Base-by-base conservation (phyloP, 2,888 invertebrate genomes). In the Rotaria macrura region DNA sequence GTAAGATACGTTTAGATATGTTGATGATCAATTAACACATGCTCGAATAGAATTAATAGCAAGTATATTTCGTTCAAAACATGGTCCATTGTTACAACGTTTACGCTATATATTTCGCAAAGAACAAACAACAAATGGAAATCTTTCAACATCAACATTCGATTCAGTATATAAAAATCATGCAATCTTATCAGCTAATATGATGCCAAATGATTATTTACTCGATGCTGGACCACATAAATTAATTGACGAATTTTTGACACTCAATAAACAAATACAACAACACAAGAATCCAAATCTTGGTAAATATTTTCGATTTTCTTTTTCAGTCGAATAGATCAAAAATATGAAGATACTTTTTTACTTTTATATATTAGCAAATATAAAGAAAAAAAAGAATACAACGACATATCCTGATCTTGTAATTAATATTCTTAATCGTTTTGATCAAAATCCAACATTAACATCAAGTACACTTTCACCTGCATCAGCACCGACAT, bases 371-470 rank as follows among this genome's bases (percentile, higher is more conserved):
- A 25, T 9, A 25, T 54, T 65, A 65, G 65, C 65, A 5, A 65
- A 65, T 34, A 65, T 34, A 20, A 65, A 65, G 65, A 65, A 65
- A 65, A 34, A 65, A 20, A 17, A 65, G 29, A 12, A 0, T 17
- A 29, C 14, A 65, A 4, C 29, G 20, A 34, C 17, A 38, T 34
- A 34, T 65, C 34, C 65, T 20, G 65, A 65, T 34, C 40, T 43
- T 9, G 43, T n/a, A 3, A 79, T n/a, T 4, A 79, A 79, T 79
- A 79, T 79, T 79, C 40, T 79, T 23, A 43, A 43, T 43, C 79
- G 79, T 43, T 79, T 79, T 43, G 79, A 79, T 40, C 79, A n/a
- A 43, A 79, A 40, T 79, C 79, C 79, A 79, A 79, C 79, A 79
- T 43, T 79, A n/a, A 79, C 79, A 43, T 43, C 79, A n/a, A 43